Base-by-base conservation (phyloP, 2,113 vertebrate genomes). In the Corythornis cristatus region DNA sequence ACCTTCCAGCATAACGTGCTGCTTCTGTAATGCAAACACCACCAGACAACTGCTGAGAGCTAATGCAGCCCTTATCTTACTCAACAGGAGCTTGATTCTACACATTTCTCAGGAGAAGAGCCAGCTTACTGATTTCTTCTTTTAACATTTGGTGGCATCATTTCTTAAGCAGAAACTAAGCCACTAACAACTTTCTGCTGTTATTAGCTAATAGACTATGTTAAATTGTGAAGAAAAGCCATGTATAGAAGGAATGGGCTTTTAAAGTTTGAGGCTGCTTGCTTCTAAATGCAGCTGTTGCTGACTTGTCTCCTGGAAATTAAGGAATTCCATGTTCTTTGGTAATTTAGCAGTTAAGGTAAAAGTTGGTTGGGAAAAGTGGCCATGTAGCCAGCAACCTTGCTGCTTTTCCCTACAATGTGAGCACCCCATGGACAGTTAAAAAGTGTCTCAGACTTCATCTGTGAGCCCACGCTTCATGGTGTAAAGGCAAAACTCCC, bases 31-130 rank as follows among this genome's bases (percentile, higher is more conserved):
- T 60, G 73, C 82, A 86, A 76, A 93, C 93, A 93, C 10, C 92
- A 71, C 74, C 72, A 91, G 95, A 71, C 86, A 81, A 88, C 94
- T 73, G 91, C 96, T 96, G 95, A 61, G 84, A 88, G 81, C 83
- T 95, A 94, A 90, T 57, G 68, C 65, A 57, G 35, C 93, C 82
- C 95, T 96, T 93, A 87, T 90, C 91, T 93, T 54, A 29, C 95
- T 93, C 95, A 81, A 79, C 96, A 83, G 83, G 78, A 95, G 93
- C 51, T 85, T 81, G 90, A 91, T 87, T 88, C 92, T 70, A 57
- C 86, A 61, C 77, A 29, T 90, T 93, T 91, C 91, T 81, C 84
- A 86, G 90, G 88, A 88, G 51, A 86, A 89, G 61, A 93, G 53
- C 71, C 68, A 54, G 71, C 13, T 28, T 18, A 37, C 64, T 91